Base-by-base conservation (phyloP, 2,797 vertebrate species). In the Coregonus suidteri region DNA sequence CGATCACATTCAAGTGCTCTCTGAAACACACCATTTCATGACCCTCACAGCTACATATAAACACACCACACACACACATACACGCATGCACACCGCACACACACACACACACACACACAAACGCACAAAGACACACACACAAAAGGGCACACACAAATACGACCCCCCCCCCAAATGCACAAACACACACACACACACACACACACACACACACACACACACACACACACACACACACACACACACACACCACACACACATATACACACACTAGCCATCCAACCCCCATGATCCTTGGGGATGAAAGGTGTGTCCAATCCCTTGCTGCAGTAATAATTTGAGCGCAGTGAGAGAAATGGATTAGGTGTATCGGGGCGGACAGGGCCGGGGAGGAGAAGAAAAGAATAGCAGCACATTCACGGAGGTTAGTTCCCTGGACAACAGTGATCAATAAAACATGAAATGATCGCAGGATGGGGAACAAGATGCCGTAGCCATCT, bases 401-500 rank as follows among this genome's bases (percentile, higher is more conserved):
- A 86, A 78, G 37, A 90, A 85, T 82, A 81, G 75, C 73, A 72
- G 71, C 64, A 71, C 71, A 80, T 75, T 70, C 82, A 86, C 71
- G 64, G 81, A 52, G 82, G 81, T 84, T 80, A 75, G 78, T 87
- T 87, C 88, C 85, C 88, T 65, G 75, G 86, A 91, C 87, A 86
- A 83, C 69, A 6, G 81, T 85, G 89, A 93, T 93, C 93, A 91
- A 94, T 94, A 93, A 90, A 90, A 85, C 91, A 92, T 92, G 91
- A 91, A 92, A 91, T 77, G 25, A 88, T 91, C 83, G 84, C 85
- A 68, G 86, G 77, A 90, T 89, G 74, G 79, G 84, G 87, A 91
- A 90, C 88, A 91, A 89, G 88, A 89, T 89, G 89, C 90, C 75
- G 77, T 81, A 87, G 84, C 87, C 87, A 84, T 88, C 86, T 91